A percentile compares a stretch with the other conserved stretches of the same genome.
Evolutionary conservation across 2,888 invertebrate genomes (phyloP).

Genomic region (Pammene aurita): DNA sequence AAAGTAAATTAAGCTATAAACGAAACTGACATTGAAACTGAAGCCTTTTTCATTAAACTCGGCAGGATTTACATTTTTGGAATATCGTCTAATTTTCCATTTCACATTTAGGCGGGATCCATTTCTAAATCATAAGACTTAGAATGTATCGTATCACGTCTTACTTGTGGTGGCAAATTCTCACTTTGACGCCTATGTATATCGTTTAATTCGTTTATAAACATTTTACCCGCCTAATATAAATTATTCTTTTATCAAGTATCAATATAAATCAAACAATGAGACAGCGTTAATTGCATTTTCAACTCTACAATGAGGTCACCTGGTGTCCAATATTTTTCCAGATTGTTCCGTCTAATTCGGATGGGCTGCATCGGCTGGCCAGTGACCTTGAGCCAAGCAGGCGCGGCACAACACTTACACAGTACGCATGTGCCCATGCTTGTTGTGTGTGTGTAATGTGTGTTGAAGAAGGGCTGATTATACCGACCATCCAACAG

Average conservation of each 20-base stretch:
- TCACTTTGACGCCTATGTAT: too few relatives aligned
- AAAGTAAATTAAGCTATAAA: too few relatives aligned
- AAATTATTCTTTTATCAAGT: too few relatives aligned
- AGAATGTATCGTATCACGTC: too few relatives aligned
- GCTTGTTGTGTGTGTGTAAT: slow-evolving; percentile 30
- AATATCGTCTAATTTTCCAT: too few relatives aligned
- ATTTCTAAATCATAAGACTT: too few relatives aligned
- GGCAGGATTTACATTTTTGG: too few relatives aligned
- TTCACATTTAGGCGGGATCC: too few relatives aligned
- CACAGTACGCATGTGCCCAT: slow-evolving; percentile 48
- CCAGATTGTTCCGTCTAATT: slow-evolving; percentile 48
- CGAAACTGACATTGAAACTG: background rate
- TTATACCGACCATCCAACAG: slow-evolving; percentile 42
- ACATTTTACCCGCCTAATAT: too few relatives aligned
- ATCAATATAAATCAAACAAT: background rate
- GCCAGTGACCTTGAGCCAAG: slow-evolving; percentile 74
- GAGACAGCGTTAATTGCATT: background rate
- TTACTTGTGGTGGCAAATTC: too few relatives aligned
- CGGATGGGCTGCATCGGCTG: slow-evolving; percentile 66
- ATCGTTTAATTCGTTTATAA: too few relatives aligned
- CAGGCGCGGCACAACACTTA: slow-evolving; percentile 45
- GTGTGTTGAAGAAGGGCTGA: slow-evolving; percentile 52
- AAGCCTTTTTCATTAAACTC: background rate
- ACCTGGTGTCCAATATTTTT: slow-evolving; percentile 10
- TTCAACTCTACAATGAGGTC: background rate